Evolutionary conservation across 2,888 invertebrate genomes (phyloP).

Genomic region (Parnassius orleans): DNA sequence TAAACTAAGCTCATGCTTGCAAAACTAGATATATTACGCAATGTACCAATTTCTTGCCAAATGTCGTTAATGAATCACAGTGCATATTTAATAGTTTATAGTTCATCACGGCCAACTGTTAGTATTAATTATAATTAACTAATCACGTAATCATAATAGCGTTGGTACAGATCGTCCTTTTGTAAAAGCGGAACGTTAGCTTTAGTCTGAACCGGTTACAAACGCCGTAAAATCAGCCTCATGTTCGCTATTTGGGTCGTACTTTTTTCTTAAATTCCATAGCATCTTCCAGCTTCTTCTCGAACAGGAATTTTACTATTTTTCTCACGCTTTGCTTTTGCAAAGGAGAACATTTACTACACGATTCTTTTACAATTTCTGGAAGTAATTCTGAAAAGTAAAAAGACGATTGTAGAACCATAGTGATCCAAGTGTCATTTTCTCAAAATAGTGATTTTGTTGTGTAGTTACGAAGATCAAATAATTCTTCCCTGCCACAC

Average conservation of each 20-base stretch:
- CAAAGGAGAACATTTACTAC: conserved; percentile 57
- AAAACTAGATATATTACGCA: conserved; percentile 12
- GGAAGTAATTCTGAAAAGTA: conserved; percentile 56
- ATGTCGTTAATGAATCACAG: conserved; percentile 1
- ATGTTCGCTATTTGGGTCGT: conserved; percentile 60
- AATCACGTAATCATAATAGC: too few species aligned
- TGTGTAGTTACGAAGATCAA: too few species aligned
- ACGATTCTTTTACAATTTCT: conserved; percentile 60
- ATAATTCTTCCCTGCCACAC: too few species aligned
- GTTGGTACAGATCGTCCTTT: too few species aligned
- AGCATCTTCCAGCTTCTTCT: conserved; percentile 54
- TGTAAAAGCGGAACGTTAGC: too few species aligned
- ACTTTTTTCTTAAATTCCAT: conserved; percentile 52
- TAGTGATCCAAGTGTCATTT: too few species aligned
- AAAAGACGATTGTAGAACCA: too few species aligned
- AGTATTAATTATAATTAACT: too few species aligned
- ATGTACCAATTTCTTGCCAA: conserved; percentile 5
- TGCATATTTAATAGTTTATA: too few species aligned
- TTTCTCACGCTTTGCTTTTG: conserved; percentile 55
- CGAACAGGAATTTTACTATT: conserved; percentile 53
- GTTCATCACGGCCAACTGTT: too few species aligned
- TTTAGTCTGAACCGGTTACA: conserved; percentile 42
- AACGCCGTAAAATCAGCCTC: conserved; percentile 55
- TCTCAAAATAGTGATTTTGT: too few species aligned
- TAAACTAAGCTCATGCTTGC: neutral